Evolutionary conservation across 2,888 invertebrate species (phyloP).

Genomic region (Andrena dorsata): DNA sequence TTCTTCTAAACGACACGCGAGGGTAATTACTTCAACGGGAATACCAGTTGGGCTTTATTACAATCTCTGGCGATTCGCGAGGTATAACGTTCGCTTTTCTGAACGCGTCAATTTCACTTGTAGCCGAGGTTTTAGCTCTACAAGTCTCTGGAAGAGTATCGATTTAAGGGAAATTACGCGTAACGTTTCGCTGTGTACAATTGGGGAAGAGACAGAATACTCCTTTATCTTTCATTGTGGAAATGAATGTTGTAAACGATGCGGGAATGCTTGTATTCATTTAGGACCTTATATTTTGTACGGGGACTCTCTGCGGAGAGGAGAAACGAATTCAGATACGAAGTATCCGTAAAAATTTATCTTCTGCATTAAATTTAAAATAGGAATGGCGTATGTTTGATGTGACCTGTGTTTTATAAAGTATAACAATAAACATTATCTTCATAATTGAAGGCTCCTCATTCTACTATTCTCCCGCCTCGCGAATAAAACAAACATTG

Average conservation of each 20-base stretch:
- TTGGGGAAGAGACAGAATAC: slow-evolving; percentile 32
- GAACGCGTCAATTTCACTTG: slow-evolving; percentile 17
- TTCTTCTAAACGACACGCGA: slow-evolving; percentile 21
- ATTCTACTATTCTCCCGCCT: not conserved
- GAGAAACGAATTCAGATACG: not conserved
- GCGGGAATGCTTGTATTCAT: slow-evolving; percentile 57
- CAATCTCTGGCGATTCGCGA: slow-evolving; percentile 40
- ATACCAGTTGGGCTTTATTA: slow-evolving; percentile 8
- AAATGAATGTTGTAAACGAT: slow-evolving; percentile 54
- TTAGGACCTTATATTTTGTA: slow-evolving; percentile 68
- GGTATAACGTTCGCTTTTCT: not conserved
- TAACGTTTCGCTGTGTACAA: slow-evolving; percentile 27
- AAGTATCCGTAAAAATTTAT: slow-evolving; percentile 48
- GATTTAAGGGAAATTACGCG: not conserved
- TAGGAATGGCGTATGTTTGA: slow-evolving; percentile 62
- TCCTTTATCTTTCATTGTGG: slow-evolving; percentile 44
- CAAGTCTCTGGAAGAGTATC: not conserved
- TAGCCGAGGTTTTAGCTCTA: not conserved
- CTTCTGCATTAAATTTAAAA: slow-evolving; percentile 50
- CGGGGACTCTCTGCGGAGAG: slow-evolving; percentile 24
- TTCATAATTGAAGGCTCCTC: slow-evolving; percentile 45
- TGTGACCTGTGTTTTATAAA: slow-evolving; percentile 69
- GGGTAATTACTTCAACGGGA: not conserved
- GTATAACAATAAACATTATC: slow-evolving; percentile 63
- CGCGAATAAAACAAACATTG: no score